Evolutionary conservation across 2,797 vertebrate species (phyloP).

Genomic region (Pogonophryne albipinna): DNA sequence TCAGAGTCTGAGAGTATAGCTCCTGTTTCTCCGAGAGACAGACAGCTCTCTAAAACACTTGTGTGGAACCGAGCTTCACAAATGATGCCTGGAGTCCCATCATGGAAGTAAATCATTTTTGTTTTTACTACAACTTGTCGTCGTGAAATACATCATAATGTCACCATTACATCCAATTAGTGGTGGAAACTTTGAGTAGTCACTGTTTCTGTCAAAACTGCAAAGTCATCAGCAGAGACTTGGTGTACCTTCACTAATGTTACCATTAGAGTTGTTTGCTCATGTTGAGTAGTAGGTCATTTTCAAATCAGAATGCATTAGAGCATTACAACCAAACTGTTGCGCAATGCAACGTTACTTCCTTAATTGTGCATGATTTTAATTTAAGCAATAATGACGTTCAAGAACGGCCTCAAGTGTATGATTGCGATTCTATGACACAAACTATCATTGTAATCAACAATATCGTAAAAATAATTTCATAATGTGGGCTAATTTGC

Average conservation of each 20-base stretch:
- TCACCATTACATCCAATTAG: conserved; percentile 54
- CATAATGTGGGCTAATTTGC: too few relatives aligned
- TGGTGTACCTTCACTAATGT: conserved; percentile 31
- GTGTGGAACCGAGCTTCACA: not conserved
- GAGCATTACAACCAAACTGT: not conserved
- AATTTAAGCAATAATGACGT: too few relatives aligned
- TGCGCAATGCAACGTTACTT: conserved; percentile 2
- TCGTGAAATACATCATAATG: conserved; percentile 34
- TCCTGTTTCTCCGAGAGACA: conserved; percentile 2
- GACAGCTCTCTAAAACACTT: not conserved
- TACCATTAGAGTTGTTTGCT: conserved; percentile 19
- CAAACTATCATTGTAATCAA: too few relatives aligned
- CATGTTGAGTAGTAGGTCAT: not conserved
- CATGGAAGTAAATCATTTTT: conserved; percentile 20
- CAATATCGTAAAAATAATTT: too few relatives aligned
- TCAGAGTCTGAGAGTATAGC: not conserved
- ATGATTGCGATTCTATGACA: too few relatives aligned
- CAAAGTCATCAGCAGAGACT: conserved; percentile 37
- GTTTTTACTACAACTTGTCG: conserved; percentile 32
- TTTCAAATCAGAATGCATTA: conserved; percentile 16
- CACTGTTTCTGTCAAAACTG: conserved; percentile 2
- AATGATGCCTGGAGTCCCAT: conserved; percentile 8
- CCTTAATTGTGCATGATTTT: not conserved
- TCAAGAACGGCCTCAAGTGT: too few relatives aligned
- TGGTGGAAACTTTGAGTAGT: conserved; percentile 33